A percentile compares a stretch with the other conserved stretches of the same genome.
These are phyloP conservation scores for Zaprionus lineosus DNA, from an alignment of 2,888 invertebrate species.

Conservation along the genomic window DNA sequence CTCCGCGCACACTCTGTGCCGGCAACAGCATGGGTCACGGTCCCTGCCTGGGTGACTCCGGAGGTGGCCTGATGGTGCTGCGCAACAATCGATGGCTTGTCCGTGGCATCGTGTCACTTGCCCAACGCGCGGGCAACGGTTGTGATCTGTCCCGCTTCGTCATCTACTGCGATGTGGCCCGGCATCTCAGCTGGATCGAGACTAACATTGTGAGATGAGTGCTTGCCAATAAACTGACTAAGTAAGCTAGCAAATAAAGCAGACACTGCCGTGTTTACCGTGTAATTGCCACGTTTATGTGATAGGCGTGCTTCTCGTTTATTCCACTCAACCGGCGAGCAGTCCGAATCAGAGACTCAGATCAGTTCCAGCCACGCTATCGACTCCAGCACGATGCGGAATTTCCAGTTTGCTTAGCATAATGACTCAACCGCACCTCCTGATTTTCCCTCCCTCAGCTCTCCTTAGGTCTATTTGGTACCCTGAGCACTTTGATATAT, in stretches of 20 bases:
- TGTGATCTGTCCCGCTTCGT: constrained; percentile 86
- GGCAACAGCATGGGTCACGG: constrained; percentile 77
- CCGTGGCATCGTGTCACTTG: constrained; percentile 83
- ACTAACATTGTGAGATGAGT: constrained; percentile 73
- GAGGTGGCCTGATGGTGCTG: constrained; percentile 84
- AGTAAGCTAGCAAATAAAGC: constrained; percentile 36
- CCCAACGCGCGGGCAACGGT: constrained; percentile 77
- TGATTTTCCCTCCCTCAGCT: no score
- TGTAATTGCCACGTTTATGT: constrained; percentile 15
- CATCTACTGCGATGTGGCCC: constrained; percentile 86
- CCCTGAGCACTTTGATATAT: no score
- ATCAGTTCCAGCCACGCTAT: not conserved
- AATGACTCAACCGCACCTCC: constrained; percentile 14
- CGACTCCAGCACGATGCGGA: constrained; percentile 41
- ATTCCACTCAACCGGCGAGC: constrained; percentile 20
- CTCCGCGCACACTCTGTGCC: constrained; percentile 75
- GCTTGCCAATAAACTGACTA: not conserved
- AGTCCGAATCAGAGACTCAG: constrained; percentile 5
- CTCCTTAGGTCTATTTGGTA: no score
- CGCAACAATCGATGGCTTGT: constrained; percentile 81
- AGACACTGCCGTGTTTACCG: constrained; percentile 30
- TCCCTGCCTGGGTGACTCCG: constrained; percentile 85
- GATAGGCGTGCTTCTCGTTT: not conserved
- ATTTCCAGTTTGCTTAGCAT: constrained; percentile 63
- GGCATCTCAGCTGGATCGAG: constrained; percentile 84